phyloP scores from a whole-genome alignment of 2,113 vertebrate genomes.

The Stercorarius parasiticus region DNA sequence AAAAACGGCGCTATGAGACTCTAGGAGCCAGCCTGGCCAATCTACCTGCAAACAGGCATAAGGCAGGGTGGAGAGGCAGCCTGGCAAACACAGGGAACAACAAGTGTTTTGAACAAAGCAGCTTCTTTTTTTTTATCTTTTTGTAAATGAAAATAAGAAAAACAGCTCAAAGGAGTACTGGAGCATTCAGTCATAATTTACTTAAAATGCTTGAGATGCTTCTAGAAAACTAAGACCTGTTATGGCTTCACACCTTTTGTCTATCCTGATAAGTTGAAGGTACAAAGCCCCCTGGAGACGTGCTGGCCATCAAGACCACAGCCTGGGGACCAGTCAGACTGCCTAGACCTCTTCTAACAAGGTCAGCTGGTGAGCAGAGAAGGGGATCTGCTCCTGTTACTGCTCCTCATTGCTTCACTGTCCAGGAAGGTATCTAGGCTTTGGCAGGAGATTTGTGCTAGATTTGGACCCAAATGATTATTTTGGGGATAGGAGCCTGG shows the following conservation, averaged over 20 bases:
- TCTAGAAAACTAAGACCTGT: neutral
- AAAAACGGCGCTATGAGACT: rapidly evolving
- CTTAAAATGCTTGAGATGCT: neutral
- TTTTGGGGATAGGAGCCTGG: no score
- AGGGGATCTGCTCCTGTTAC: neutral
- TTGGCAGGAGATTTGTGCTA: neutral
- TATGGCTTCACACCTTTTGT: neutral
- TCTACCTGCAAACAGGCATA: neutral
- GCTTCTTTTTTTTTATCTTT: no score
- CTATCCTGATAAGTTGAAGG: neutral
- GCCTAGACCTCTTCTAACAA: neutral
- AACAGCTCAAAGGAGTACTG: neutral
- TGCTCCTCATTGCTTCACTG: neutral
- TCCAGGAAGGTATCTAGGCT: neutral
- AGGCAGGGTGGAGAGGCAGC: neutral
- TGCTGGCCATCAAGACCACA: neutral
- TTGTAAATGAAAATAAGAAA: neutral
- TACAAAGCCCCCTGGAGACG: neutral
- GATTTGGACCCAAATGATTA: neutral
- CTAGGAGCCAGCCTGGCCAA: neutral
- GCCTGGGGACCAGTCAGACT: neutral
- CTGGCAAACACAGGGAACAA: neutral
- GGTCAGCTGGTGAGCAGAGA: no score
- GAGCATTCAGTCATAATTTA: neutral
- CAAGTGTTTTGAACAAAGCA: neutral